Evolutionary conservation across 23 tunicate genomes (phyloP).

Genomic region (Styela clava): DNA sequence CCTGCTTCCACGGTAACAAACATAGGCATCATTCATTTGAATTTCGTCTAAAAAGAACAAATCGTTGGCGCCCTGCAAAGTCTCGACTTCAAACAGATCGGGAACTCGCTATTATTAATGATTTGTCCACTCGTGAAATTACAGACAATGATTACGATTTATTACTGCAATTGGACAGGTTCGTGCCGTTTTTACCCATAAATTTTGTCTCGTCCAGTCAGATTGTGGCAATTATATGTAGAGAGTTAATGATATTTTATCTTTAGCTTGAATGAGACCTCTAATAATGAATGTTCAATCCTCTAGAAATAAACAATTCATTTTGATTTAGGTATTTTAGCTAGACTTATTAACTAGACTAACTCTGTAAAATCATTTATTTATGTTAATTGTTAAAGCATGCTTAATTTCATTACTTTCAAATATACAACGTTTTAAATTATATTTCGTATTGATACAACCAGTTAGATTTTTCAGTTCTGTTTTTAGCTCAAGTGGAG

Average conservation of each 20-base stretch:
- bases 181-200: too few species aligned
- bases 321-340: too few species aligned
- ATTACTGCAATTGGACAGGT: slow-evolving; percentile 61
- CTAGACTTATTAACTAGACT: too few species aligned
- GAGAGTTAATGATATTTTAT: background rate
- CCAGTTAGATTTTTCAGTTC: too few species aligned
- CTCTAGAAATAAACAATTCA: too few species aligned
- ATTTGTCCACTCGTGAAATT: slow-evolving; percentile 61
- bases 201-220: background rate
- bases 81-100: slow-evolving; percentile 17
- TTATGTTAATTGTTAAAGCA: too few species aligned
- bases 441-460: too few species aligned
- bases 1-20: slow-evolving; percentile 65
- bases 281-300: too few species aligned
- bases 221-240: background rate
- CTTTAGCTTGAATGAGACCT: too few species aligned
- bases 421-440: too few species aligned
- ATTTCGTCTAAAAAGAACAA: slow-evolving; percentile 58
- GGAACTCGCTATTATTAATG: slow-evolving; percentile 27
- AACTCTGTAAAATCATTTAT: too few species aligned
- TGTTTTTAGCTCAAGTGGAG: background rate
- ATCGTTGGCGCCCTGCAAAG: slow-evolving; percentile 74
- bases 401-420: too few species aligned
- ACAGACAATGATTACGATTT: slow-evolving; percentile 83
- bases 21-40: slow-evolving; percentile 62